Conservation (phyloP, 23 tunicate genomes). For the Ascidia mentula region DNA sequence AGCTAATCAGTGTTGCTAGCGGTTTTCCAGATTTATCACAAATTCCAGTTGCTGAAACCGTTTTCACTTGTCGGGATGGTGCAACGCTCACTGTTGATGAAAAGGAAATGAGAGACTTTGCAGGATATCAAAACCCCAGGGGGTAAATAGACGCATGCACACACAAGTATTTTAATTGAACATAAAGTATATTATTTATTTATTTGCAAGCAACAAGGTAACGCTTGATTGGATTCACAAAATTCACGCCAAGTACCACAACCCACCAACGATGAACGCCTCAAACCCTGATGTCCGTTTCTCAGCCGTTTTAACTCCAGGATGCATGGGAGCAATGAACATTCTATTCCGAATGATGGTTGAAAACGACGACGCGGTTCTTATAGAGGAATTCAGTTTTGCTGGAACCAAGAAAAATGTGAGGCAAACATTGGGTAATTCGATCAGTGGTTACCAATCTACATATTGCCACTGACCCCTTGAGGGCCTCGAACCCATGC, state of each 20-base stretch:
- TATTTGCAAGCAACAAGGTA: not conserved
- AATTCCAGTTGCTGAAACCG: not conserved
- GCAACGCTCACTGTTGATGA: not conserved
- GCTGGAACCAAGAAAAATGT: conserved; percentile 17
- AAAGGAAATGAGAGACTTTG: not conserved
- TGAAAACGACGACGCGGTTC: conserved; percentile 25
- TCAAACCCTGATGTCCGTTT: not conserved
- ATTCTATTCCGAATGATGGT: conserved; percentile 16
- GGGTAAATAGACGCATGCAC: not conserved
- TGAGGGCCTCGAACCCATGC: too few species aligned
- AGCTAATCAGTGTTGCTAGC: not conserved
- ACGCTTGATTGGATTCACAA: not conserved
- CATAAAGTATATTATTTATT: not conserved
- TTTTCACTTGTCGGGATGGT: conserved; percentile 15
- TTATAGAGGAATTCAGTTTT: conserved; percentile 25
- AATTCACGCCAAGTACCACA: conserved; percentile 10
- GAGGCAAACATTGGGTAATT: too few species aligned
- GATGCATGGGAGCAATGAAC: conserved; percentile 47
- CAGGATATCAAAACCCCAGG: conserved; percentile 7
- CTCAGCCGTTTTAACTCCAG: not conserved
- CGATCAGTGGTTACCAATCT: too few species aligned
- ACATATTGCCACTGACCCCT: too few species aligned
- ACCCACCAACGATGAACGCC: conserved; percentile 4
- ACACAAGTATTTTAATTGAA: not conserved
- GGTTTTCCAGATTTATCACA: not conserved